phyloP scores from a whole-genome alignment of 2,888 invertebrate genomes.

The Trissolcus japonicus region DNA sequence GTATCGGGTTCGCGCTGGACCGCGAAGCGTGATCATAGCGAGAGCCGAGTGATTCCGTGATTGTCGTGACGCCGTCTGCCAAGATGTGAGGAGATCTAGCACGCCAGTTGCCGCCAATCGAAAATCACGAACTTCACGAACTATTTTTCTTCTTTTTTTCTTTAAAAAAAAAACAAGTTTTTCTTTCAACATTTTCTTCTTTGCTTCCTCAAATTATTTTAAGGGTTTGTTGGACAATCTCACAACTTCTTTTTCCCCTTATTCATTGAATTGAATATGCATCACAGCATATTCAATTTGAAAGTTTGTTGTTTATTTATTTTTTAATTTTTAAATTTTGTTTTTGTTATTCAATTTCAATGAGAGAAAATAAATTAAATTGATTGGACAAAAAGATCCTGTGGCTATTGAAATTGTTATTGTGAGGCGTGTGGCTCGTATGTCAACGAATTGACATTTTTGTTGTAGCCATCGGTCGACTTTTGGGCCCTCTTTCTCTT shows the following conservation, averaged over 20 bases:
- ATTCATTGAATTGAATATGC: too few relatives aligned
- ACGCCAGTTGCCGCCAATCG: conserved; percentile 43
- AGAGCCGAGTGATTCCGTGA: conserved; percentile 53
- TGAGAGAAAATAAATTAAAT: too few relatives aligned
- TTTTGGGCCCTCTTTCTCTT: conserved; percentile 24
- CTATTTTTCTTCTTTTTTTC: background rate
- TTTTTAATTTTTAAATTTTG: too few relatives aligned
- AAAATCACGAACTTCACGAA: conserved; percentile 40
- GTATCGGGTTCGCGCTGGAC: conserved; percentile 72
- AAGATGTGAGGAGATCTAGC: conserved; percentile 61
- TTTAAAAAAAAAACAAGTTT: background rate
- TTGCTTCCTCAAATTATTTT: too few relatives aligned
- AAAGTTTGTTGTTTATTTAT: background rate
- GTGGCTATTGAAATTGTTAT: too few relatives aligned
- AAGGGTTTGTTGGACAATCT: too few relatives aligned
- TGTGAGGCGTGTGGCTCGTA: conserved; percentile 6
- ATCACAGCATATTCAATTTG: background rate
- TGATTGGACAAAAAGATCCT: too few relatives aligned
- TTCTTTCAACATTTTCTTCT: too few relatives aligned
- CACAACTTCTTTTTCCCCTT: too few relatives aligned
- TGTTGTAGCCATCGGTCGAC: conserved; percentile 34
- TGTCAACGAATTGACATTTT: conserved; percentile 32
- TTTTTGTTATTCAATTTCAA: too few relatives aligned
- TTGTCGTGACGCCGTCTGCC: conserved; percentile 51
- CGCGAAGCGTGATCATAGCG: conserved; percentile 67